These are phyloP conservation scores for Spodoptera litura DNA, from an alignment of 1,140 invertebrate genomes.

Conservation along the genomic window DNA sequence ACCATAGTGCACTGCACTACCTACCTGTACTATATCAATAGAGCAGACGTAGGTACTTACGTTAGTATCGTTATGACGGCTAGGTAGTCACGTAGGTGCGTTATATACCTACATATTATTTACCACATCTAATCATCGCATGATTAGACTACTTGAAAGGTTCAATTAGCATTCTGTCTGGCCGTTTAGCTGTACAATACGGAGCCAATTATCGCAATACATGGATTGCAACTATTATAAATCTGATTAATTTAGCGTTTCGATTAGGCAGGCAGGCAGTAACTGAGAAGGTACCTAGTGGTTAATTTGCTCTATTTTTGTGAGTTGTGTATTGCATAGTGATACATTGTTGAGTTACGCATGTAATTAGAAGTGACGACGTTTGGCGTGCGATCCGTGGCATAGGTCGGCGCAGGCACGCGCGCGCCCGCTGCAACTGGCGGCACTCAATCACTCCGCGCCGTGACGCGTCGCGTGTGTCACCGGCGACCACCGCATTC, in stretches of 20 bases:
- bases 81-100: not conserved
- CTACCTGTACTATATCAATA: constrained; percentile 30
- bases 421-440: constrained; percentile 63
- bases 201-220: constrained; percentile 46
- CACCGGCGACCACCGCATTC: constrained; percentile 28
- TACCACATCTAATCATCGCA: constrained; percentile 28
- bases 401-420: constrained; percentile 69
- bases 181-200: constrained; percentile 42
- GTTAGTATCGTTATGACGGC: not conserved
- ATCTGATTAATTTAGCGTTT: constrained; percentile 55
- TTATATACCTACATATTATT: constrained; percentile 39
- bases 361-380: constrained; percentile 73
- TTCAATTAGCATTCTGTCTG: constrained; percentile 53
- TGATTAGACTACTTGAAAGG: constrained; percentile 57
- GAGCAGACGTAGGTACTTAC: not conserved
- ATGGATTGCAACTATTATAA: constrained; percentile 47
- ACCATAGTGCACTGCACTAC: constrained; percentile 50
- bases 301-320: constrained; percentile 31
- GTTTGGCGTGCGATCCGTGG: constrained; percentile 69
- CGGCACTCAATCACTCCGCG: constrained; percentile 68
- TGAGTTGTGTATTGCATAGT: constrained; percentile 16
- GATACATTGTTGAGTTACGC: constrained; percentile 73
- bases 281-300: constrained; percentile 26
- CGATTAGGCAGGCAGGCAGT: constrained; percentile 39
- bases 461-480: constrained; percentile 55